Conservation (phyloP, 2,797 vertebrate species). For the Gymnothorax reevesii region DNA sequence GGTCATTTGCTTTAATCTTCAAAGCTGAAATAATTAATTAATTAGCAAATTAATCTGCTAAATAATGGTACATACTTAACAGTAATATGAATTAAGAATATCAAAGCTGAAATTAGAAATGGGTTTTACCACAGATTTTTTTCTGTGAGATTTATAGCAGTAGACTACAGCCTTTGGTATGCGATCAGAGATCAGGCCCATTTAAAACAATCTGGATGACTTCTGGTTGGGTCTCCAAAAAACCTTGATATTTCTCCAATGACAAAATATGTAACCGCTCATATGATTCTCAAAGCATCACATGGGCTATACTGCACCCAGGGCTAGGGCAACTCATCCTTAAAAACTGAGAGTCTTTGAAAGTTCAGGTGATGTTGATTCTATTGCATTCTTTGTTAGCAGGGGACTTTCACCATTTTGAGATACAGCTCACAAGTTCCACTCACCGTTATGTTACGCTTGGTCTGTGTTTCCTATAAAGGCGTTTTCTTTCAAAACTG, state of each 20-base stretch:
- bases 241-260: background rate
- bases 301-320: background rate
- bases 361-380: background rate
- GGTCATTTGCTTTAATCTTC: background rate
- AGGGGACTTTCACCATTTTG: background rate
- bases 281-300: background rate
- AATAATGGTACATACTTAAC: background rate
- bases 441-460: background rate
- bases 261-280: background rate
- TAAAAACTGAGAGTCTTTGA: background rate
- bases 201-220: background rate
- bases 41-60: background rate
- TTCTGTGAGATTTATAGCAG: background rate
- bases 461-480: too few species aligned
- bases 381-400: background rate
- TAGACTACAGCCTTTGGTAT: background rate
- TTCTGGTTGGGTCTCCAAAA: background rate
- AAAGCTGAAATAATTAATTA: background rate
- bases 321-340: background rate
- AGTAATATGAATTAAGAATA: background rate
- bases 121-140: background rate
- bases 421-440: background rate
- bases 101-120: background rate
- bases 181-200: background rate
- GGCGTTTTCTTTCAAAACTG: too few species aligned